These are phyloP conservation scores for Ophioninae sp. DNA, from an alignment of 2,888 invertebrate genomes.

Conservation along the genomic window DNA sequence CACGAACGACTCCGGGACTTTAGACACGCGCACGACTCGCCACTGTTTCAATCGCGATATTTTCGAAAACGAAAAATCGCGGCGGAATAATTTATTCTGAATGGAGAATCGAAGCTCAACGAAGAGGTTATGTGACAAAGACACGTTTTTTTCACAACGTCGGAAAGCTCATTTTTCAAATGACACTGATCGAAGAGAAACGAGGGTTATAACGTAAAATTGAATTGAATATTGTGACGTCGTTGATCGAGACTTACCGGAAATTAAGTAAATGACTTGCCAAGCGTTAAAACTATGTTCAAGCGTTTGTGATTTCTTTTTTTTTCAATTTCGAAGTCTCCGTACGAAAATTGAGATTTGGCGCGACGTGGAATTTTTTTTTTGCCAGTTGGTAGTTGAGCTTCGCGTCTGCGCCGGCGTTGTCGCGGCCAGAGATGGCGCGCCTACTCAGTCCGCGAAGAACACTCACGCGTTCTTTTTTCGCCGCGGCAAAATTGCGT, in stretches of 20 bases:
- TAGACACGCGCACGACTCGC: neutral
- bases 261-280: neutral
- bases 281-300: neutral
- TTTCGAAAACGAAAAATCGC: neutral
- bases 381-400: neutral
- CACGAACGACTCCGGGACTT: neutral
- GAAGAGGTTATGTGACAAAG: neutral
- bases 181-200: neutral
- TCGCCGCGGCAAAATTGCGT: neutral
- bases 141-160: too few relatives aligned
- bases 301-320: neutral
- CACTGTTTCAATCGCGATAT: neutral
- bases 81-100: neutral
- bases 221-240: neutral
- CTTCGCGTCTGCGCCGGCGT: neutral
- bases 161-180: neutral
- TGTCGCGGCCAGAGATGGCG: neutral
- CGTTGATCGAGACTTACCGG: neutral
- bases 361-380: conserved; percentile 6
- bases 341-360: neutral
- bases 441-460: conserved; percentile 10
- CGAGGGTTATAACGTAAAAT: neutral
- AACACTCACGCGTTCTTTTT: neutral
- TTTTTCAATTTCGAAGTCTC: neutral
- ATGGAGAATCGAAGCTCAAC: neutral